Evolutionary conservation across 2,797 vertebrate genomes (phyloP).

Genomic region (Neopelma chrysocephalum): DNA sequence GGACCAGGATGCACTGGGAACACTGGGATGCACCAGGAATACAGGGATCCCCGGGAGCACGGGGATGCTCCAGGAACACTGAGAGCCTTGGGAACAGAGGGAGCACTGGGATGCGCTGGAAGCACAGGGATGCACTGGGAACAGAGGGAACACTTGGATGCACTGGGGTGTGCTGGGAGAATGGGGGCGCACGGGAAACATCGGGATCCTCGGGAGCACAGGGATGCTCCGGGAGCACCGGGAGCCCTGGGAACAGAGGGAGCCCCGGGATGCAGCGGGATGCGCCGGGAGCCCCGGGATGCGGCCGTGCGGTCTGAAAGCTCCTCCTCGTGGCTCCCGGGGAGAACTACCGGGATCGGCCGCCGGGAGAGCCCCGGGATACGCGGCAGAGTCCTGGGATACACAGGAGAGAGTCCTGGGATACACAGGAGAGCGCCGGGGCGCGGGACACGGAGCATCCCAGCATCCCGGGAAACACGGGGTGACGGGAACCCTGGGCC

Average conservation of each 20-base stretch:
- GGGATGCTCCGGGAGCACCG: background rate
- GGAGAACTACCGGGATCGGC: background rate
- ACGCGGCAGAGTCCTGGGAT: background rate
- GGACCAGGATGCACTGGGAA: background rate
- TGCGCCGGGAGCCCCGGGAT: background rate
- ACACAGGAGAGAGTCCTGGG: background rate
- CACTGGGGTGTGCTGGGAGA: too few relatives aligned
- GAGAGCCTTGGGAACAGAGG: background rate
- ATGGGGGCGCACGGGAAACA: background rate
- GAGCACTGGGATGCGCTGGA: background rate
- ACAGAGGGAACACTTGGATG: background rate
- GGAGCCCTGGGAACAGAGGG: background rate
- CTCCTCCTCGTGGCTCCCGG: conserved; percentile 60
- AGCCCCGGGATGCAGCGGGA: background rate
- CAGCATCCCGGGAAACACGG: rapidly evolving
- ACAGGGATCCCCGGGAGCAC: too few relatives aligned
- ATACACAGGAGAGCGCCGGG: rapidly evolving
- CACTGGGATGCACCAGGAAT: background rate
- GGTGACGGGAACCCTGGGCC: background rate
- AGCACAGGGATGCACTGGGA: background rate
- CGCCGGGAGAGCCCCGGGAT: background rate
- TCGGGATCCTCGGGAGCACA: background rate
- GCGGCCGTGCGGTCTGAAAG: conserved; percentile 23
- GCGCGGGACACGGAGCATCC: background rate
- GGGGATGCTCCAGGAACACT: background rate